phyloP scores from a whole-genome alignment of 2,797 vertebrate genomes.

The Pseudomugil gertrudae region DNA sequence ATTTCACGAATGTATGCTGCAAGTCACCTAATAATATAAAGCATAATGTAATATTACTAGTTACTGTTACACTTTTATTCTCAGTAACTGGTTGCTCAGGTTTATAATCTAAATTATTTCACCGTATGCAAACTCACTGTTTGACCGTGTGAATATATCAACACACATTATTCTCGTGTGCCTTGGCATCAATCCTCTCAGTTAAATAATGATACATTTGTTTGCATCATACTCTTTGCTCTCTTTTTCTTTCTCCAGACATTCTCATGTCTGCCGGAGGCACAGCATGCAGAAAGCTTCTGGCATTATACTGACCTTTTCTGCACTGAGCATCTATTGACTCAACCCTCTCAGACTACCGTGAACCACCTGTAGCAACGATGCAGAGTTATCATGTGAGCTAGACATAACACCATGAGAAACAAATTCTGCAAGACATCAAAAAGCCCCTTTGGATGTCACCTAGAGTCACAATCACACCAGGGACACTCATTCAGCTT shows the following conservation, averaged over 20 bases:
- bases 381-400: slow-evolving; percentile 9
- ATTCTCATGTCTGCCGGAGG: slow-evolving; percentile 40
- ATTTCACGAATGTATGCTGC: background rate
- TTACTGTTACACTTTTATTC: background rate
- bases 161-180: background rate
- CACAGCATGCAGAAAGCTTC: slow-evolving; percentile 57
- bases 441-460: background rate
- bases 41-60: background rate
- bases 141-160: background rate
- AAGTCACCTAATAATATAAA: background rate
- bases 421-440: slow-evolving; percentile 15
- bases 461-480: background rate
- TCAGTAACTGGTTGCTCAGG: background rate
- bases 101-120: background rate
- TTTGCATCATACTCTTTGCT: slow-evolving; percentile 42
- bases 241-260: slow-evolving; percentile 32
- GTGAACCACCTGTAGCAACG: slow-evolving; percentile 33
- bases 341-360: slow-evolving; percentile 35
- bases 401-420: slow-evolving; percentile 21
- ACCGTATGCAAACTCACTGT: background rate
- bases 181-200: slow-evolving; percentile 10
- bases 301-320: slow-evolving; percentile 73
- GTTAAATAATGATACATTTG: slow-evolving; percentile 34
- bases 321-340: slow-evolving; percentile 43
- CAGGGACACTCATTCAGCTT: background rate